These are phyloP conservation scores for Deilephila elpenor DNA, from an alignment of 2,888 invertebrate genomes.

Conservation along the genomic window DNA sequence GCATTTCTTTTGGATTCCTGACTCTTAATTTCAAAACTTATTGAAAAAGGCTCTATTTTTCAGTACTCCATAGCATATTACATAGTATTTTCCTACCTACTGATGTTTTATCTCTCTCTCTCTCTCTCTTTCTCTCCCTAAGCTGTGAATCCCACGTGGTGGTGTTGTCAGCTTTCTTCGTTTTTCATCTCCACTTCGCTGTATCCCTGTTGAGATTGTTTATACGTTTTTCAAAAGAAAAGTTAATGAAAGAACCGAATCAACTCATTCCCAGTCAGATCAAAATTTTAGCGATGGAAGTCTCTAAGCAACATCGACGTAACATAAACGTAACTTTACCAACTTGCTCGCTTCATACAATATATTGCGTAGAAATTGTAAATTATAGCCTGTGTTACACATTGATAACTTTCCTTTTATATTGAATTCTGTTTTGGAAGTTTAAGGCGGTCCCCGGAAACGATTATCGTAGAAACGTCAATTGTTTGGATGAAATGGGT, in stretches of 20 bases:
- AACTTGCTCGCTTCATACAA: slow-evolving; percentile 1
- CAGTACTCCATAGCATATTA: too few relatives aligned
- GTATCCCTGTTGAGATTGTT: too few relatives aligned
- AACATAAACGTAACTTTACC: not conserved
- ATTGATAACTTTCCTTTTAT: not conserved
- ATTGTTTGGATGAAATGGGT: too few relatives aligned
- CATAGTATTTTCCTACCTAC: too few relatives aligned
- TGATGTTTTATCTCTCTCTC: too few relatives aligned
- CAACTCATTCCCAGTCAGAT: not conserved
- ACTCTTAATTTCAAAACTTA: too few relatives aligned
- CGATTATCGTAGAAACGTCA: not conserved
- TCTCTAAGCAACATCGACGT: not conserved
- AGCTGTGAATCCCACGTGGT: too few relatives aligned
- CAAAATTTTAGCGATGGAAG: not conserved
- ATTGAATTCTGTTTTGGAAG: not conserved
- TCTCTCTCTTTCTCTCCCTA: too few relatives aligned
- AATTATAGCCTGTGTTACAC: not conserved
- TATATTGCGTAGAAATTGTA: slow-evolving; percentile 6
- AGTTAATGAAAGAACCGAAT: not conserved
- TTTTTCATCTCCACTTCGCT: too few relatives aligned
- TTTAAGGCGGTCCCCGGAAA: not conserved
- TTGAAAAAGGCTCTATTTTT: too few relatives aligned
- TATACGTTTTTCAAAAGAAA: not conserved
- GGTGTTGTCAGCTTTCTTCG: too few relatives aligned
- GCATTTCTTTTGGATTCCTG: too few relatives aligned